Base-by-base conservation (phyloP, 2,113 vertebrate genomes). In the Corythoichthys intestinalis region DNA sequence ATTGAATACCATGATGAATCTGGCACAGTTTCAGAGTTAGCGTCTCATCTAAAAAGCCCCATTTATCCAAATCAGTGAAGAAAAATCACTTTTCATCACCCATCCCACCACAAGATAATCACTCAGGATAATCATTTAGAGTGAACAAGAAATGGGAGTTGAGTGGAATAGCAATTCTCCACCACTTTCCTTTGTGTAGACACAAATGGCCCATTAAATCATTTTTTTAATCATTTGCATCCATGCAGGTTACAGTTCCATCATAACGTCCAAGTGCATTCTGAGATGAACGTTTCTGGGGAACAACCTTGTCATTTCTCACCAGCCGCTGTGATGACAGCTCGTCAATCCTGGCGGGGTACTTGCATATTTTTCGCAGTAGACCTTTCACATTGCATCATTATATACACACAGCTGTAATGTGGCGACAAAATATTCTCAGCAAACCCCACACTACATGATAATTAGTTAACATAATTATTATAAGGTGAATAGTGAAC, bases 271-370 rank as follows among this genome's bases (percentile, higher is more conserved):
- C 54, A 60, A 68, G 49, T 53, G 56, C 39, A 65, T 50, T 41
- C 9, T 3, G 8, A 49, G 50, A 52, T 64, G 66, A 70, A 60
- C 8, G 52, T 60, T 54, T 65, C 48, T 20, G 14, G 69, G 50
- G 66, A 39, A 15, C 14, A 28, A 58, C 17, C 41, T 34, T 61
- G 34, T 47, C 70, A 71, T 11, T 37, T 60, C 65, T 44, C 50
- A 14, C 20, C 70, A 3, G 65, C 17, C 2, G 56, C 74, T 58
- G 65, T 60, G 70, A 59, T 53, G 66, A 69, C 67, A 75, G 71
- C 61, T 44, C 48, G 69, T 62, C 48, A 52, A 70, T 9, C 13
- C 66, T 6, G 35, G 54, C 69, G 12, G 17, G 48, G 58, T 67
- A 67, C 63, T 11, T 76, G 50, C 63, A 5, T 58, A 7, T 65